phyloP scores from a whole-genome alignment of 2,797 vertebrate genomes.

The Liparis tanakae region DNA sequence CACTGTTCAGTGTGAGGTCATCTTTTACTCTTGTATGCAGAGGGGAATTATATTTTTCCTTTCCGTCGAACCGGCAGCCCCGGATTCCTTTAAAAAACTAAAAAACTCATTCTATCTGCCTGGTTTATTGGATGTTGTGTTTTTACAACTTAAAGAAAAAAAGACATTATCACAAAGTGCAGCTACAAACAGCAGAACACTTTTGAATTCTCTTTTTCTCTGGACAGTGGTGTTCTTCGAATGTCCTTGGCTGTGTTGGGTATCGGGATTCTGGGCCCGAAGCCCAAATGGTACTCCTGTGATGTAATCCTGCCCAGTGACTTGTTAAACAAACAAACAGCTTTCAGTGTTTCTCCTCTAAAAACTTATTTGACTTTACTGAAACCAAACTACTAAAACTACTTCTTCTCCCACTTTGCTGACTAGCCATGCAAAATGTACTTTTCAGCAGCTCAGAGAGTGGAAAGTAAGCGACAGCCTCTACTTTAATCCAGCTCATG shows the following conservation, averaged over 20 bases:
- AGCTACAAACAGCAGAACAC: constrained; percentile 8
- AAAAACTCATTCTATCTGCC: constrained; percentile 33
- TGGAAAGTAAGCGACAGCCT: constrained; percentile 32
- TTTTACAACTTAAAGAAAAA: constrained; percentile 20
- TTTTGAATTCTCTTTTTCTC: constrained; percentile 23
- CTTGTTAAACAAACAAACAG: constrained; percentile 70
- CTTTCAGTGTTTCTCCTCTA: constrained; percentile 60
- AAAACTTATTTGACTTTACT: constrained; percentile 51
- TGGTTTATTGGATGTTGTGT: constrained; percentile 27
- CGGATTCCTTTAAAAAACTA: constrained; percentile 57
- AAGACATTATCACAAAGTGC: constrained; percentile 19
- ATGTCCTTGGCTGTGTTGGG: constrained; percentile 57
- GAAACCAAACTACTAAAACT: constrained; percentile 20
- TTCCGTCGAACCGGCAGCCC: constrained; percentile 50
- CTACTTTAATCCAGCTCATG: constrained; percentile 41
- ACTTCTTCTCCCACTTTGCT: constrained; percentile 16
- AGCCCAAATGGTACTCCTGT: constrained; percentile 64
- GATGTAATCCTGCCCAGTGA: constrained; percentile 70
- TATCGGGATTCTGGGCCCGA: constrained; percentile 57
- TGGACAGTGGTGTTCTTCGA: constrained; percentile 43
- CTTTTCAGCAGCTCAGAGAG: constrained; percentile 14
- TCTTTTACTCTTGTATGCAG: constrained; percentile 57
- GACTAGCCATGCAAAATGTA: constrained; percentile 42
- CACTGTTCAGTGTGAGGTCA: constrained; percentile 47
- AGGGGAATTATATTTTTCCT: constrained; percentile 33